Evolutionary conservation across 2,113 vertebrate genomes (phyloP).

Genomic region (Entomyzon cyanotis): DNA sequence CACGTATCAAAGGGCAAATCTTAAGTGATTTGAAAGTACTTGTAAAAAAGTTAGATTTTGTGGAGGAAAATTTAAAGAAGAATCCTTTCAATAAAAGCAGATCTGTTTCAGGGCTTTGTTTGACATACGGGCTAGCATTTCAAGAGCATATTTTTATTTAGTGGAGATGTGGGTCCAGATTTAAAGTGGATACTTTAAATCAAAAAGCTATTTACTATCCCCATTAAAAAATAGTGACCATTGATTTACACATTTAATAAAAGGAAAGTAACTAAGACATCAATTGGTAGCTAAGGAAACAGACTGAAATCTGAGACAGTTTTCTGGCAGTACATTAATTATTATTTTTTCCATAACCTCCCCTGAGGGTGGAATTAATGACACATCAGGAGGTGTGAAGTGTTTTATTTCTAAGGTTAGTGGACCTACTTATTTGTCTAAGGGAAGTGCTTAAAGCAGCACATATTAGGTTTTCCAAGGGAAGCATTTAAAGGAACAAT

Average conservation of each 20-base stretch:
- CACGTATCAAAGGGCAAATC: not conserved
- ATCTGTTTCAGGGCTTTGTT: not conserved
- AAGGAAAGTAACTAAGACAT: constrained; percentile 6
- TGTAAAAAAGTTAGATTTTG: not conserved
- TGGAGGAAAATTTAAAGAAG: not conserved
- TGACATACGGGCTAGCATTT: not conserved
- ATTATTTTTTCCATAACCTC: constrained; percentile 50
- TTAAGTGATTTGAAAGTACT: not conserved
- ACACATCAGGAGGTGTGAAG: constrained; percentile 35
- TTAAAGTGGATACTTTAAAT: not conserved
- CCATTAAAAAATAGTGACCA: not conserved
- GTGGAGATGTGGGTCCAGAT: not conserved
- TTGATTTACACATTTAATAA: constrained; percentile 36
- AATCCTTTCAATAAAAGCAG: not conserved
- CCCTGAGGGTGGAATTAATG: constrained; percentile 25
- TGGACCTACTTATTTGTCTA: not conserved
- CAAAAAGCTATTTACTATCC: constrained; percentile 4
- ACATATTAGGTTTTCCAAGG: not conserved
- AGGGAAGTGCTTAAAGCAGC: not conserved
- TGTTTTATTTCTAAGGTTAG: constrained; percentile 22
- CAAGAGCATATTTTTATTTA: not conserved
- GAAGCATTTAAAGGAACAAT: not conserved
- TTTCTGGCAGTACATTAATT: constrained; percentile 31
- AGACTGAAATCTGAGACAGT: not conserved
- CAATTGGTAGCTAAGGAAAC: constrained; percentile 32